Conservation (phyloP, 2,888 invertebrate species). For the Caenorhabditis uteleia region DNA sequence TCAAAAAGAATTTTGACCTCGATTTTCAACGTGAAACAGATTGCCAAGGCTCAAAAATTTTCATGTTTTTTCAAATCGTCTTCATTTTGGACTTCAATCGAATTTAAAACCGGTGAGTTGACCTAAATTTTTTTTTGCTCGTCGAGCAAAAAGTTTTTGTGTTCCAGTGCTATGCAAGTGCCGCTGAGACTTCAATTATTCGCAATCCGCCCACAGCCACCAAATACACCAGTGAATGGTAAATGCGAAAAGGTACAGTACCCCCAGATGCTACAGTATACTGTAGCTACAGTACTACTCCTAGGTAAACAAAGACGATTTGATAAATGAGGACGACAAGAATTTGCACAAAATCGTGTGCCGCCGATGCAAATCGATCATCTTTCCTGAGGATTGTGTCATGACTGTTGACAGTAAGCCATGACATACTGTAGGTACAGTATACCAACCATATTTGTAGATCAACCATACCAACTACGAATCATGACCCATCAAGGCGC, state of each 20-base stretch:
- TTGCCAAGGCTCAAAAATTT: no score
- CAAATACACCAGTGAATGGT: conserved; percentile 37
- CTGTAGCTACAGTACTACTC: neutral
- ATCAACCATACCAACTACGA: conserved; percentile 35
- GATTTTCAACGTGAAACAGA: no score
- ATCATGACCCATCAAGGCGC: conserved; percentile 43
- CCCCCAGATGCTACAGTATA: neutral
- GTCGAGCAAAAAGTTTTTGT: no score
- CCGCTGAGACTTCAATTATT: conserved; percentile 38
- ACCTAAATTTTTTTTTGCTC: no score
- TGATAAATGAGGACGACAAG: conserved; percentile 50
- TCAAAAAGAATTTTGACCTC: no score
- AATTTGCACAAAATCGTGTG: conserved; percentile 57
- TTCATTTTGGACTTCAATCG: no score
- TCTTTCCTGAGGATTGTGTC: conserved; percentile 57
- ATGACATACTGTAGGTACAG: neutral
- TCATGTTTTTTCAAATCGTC: no score
- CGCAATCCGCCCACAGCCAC: conserved; percentile 26
- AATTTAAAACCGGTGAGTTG: conserved; percentile 15
- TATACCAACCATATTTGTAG: conserved; percentile 5
- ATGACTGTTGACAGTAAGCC: conserved; percentile 47
- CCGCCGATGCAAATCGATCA: conserved; percentile 54
- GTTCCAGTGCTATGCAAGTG: conserved; percentile 12
- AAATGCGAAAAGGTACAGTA: conserved; percentile 36
- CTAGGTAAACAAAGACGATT: conserved; percentile 44